Evolutionary conservation across 92 coral and sea anemone species (phyloP).

Genomic region (Parazoanthus atlanticus): DNA sequence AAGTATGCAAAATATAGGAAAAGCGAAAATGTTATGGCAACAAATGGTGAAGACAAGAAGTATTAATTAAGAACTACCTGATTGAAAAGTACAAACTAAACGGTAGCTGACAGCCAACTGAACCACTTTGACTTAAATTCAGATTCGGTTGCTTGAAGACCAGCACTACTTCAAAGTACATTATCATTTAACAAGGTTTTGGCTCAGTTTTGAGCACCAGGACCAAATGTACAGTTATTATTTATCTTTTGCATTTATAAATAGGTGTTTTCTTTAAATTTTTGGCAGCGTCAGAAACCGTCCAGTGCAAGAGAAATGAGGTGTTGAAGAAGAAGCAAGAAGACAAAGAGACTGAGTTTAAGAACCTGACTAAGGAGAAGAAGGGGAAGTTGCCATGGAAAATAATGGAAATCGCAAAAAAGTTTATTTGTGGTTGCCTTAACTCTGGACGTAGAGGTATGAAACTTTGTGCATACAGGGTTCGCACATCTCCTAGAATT

Average conservation of each 20-base stretch:
- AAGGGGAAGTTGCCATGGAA: constrained; percentile 8
- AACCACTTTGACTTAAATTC: too few relatives aligned
- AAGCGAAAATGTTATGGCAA: too few relatives aligned
- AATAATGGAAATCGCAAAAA: not conserved
- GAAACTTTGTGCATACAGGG: not conserved
- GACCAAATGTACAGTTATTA: not conserved
- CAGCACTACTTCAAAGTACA: not conserved
- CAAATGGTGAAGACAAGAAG: too few relatives aligned
- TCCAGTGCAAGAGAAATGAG: not conserved
- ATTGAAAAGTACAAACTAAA: too few relatives aligned
- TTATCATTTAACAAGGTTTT: not conserved
- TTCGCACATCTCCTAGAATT: not conserved
- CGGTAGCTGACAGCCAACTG: too few relatives aligned
- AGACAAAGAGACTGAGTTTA: not conserved
- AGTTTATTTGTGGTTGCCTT: not conserved
- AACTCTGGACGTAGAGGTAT: not conserved
- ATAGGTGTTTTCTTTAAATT: not conserved
- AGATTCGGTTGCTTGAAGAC: too few relatives aligned
- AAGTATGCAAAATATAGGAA: too few relatives aligned
- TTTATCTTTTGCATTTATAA: not conserved
- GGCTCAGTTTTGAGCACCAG: not conserved
- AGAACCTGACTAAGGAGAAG: not conserved
- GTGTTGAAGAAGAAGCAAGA: constrained; percentile 3
- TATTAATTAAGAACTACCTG: too few relatives aligned
- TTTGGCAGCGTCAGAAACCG: not conserved